Conservation (phyloP, 2,888 invertebrate species). For the Leptinotarsa haldemani region DNA sequence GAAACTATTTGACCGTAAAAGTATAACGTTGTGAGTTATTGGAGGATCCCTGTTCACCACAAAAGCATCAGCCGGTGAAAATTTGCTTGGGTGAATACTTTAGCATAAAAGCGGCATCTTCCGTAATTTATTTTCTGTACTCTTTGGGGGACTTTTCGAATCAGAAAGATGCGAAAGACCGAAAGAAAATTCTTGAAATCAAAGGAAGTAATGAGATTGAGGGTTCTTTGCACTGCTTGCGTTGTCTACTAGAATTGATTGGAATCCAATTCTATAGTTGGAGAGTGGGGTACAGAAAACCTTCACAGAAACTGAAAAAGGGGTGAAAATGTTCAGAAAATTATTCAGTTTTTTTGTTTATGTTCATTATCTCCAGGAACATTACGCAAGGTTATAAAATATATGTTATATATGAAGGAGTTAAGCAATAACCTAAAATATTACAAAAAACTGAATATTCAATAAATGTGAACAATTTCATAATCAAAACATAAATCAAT, state of each 20-base stretch:
- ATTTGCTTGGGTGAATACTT: conserved; percentile 12
- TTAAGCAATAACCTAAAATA: too few species aligned
- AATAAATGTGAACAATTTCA: too few species aligned
- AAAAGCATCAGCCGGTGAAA: conserved; percentile 8
- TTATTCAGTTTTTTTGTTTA: too few species aligned
- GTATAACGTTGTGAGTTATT: conserved; percentile 5
- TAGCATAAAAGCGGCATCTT: background rate
- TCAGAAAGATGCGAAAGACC: background rate
- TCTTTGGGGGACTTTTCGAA: background rate
- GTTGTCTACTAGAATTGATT: background rate
- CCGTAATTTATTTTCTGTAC: conserved; percentile 1
- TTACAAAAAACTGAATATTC: too few species aligned
- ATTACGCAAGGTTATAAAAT: too few species aligned
- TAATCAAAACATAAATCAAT: too few species aligned
- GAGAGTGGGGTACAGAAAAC: background rate
- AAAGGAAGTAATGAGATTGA: background rate
- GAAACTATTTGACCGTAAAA: conserved; percentile 1
- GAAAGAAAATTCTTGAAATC: background rate
- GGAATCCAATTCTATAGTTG: background rate
- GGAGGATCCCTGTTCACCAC: conserved; percentile 2
- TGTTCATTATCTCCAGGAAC: too few species aligned
- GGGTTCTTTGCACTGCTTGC: background rate
- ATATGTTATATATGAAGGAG: too few species aligned
- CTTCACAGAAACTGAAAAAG: background rate
- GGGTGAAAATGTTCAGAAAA: background rate